phyloP scores from a whole-genome alignment of 1,140 invertebrate species.

The Octopus bimaculoides region DNA sequence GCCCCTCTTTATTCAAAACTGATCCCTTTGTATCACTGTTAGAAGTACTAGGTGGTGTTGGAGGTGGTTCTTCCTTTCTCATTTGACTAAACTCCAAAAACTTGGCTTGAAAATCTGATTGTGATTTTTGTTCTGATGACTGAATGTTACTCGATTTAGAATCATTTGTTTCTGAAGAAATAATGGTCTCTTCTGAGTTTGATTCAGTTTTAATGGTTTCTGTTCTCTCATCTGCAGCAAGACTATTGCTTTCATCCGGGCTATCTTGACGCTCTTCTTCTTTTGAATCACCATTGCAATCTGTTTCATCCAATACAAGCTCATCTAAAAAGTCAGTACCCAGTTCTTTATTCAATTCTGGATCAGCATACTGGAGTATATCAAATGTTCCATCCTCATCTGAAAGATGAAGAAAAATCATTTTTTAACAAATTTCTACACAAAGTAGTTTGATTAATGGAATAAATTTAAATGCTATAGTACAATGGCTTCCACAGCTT shows the following conservation, averaged over 20 bases:
- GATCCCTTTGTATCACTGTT: background rate
- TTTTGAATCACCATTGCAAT: constrained; percentile 25
- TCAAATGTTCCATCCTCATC: constrained; percentile 89
- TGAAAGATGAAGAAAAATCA: constrained; percentile 37
- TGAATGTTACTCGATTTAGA: background rate
- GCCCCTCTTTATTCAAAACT: background rate
- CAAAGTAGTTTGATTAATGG: no score
- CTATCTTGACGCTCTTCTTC: constrained; percentile 15
- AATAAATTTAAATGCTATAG: no score
- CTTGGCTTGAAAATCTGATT: constrained; percentile 53
- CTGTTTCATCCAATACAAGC: constrained; percentile 49
- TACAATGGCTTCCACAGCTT: no score
- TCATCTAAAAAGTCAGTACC: constrained; percentile 59
- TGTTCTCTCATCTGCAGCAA: constrained; percentile 16
- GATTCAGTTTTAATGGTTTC: constrained; percentile 29
- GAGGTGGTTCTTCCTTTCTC: constrained; percentile 27
- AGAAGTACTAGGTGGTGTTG: background rate
- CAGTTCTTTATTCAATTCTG: constrained; percentile 74
- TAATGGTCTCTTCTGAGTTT: constrained; percentile 20
- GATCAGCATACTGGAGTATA: constrained; percentile 90
- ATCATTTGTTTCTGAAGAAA: constrained; percentile 14
- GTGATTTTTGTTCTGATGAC: constrained; percentile 25
- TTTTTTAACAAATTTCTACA: no score
- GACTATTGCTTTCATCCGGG: constrained; percentile 25
- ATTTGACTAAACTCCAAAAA: constrained; percentile 59